Conservation (phyloP, 2,888 invertebrate species). For the Pherbina coryleti region DNA sequence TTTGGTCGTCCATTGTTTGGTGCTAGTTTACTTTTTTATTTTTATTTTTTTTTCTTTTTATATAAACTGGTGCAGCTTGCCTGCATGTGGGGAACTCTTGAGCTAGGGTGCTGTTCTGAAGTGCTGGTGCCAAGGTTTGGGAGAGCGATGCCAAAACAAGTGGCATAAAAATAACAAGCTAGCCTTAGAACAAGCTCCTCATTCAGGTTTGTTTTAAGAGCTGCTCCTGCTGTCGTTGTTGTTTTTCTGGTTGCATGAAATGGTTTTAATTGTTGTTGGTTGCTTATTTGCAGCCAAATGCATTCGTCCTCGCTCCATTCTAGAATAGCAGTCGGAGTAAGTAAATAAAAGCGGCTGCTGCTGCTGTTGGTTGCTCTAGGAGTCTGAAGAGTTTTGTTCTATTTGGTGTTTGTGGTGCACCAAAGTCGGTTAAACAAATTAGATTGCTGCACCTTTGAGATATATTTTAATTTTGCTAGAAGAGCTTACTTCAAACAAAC, state of each 20-base stretch:
- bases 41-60: too few relatives aligned
- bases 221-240: background rate
- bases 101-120: too few relatives aligned
- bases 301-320: background rate
- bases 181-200: background rate
- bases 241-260: background rate
- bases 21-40: too few relatives aligned
- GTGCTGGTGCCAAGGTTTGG: background rate
- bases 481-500: background rate
- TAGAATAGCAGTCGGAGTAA: background rate
- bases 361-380: background rate
- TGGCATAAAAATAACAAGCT: background rate
- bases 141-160: background rate
- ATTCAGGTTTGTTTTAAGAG: slow-evolving; percentile 3
- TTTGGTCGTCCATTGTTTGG: too few relatives aligned
- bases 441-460: too few relatives aligned
- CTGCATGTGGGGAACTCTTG: too few relatives aligned
- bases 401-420: too few relatives aligned
- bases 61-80: too few relatives aligned
- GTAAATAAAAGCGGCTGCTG: background rate
- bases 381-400: background rate
- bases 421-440: too few relatives aligned
- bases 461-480: too few relatives aligned
- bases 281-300: background rate
- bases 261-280: slow-evolving; percentile 5